Evolutionary conservation across 2,888 invertebrate species (phyloP), one percentile per base, ranked within the genome.

Genomic region (Acleris holmiana): DNA sequence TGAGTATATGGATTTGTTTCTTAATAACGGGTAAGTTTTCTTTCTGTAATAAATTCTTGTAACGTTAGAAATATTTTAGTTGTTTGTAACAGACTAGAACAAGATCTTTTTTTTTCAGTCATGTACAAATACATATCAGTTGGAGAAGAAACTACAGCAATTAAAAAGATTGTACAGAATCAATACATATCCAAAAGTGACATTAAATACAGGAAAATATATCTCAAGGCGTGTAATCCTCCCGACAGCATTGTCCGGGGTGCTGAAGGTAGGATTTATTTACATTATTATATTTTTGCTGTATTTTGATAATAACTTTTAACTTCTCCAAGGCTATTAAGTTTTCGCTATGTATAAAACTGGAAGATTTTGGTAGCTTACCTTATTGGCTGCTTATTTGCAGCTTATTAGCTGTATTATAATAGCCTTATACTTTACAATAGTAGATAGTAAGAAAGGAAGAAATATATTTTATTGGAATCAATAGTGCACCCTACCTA

Each of bases 1-100:
- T 97, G 89, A 96, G 95, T 85, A 82, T 97, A 70, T 97, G 97
- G 97, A 96, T 97, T 80, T 95, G 96, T 82, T 92, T 96, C 63
- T 89, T 97, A 25, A 95, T 97, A 69, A 96, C 95, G 74, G 96
- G 95, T 95, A 84, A 87, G 79, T 70, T 25, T n/a, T 21, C 13
- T 48, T 53, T 60, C 17, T 40, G 29, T 29, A 29, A 50, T n/a
- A 25, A 25, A 0, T 13, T n/a, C 5, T 25, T n/a, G 29, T n/a
- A 25, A 19, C 44, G 15, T 50, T 25, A 23, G 50, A 61, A 8
- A 40, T 58, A 53, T 35, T 35, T n/a, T 54, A 15, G 48, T 29
- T 5, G 15, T n/a, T 44, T 6, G 6, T 6, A 5, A 17, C 17
- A 15, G 2, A 17, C 44, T 44, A 7, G 17, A 15, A 44, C 6